Base-by-base conservation (phyloP, 2,888 invertebrate species). In the Caradrina clavipalpis region DNA sequence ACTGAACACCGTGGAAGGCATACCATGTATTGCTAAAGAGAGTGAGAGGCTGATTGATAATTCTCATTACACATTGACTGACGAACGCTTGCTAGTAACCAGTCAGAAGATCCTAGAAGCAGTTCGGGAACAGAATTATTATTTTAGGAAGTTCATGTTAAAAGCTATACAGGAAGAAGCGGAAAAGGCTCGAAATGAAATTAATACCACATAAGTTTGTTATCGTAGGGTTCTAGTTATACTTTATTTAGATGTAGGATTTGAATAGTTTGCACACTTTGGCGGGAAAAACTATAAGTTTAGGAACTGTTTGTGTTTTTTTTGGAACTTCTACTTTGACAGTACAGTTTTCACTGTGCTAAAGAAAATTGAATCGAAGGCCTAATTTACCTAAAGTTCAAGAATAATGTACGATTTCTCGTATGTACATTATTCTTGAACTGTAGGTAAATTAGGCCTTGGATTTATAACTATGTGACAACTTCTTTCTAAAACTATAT, bases 71-170 rank as follows among this genome's bases (percentile, higher is more conserved):
- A 76, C 82, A 3, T 72, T 87, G 74, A 82, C 84, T 0, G 94
- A 95, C 70, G 94, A 95, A 39, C 89, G 94, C 10, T 87, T 96
- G 11, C 76, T 96, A 13, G 81, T 91, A 1, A 90, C 88, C 0
- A 92, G 78, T 62, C 92, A 94, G 71, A 94, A 94, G 75, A 95
- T 96, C 58, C 72, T 95, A 19, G 92, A 92, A 73, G 94, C 92
- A 15, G 87, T 96, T 0, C 86, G 79, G 19, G 91, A 95, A n/a
- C 95, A 95, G 68, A 95, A 92, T 13, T 81, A 78, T 45, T 91
- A 85, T 73, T 81, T 94, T 55, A 89, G 80, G 56, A 89, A 86
- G 51, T 84, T 84, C 35, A 71, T 90, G 6, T 85, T 86, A 87
- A 85, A 70, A 26, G 69, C 74, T 2, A 49, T 87, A 21, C 67